phyloP scores from a whole-genome alignment of 1,140 invertebrate genomes.

The Eurosta solidaginis region DNA sequence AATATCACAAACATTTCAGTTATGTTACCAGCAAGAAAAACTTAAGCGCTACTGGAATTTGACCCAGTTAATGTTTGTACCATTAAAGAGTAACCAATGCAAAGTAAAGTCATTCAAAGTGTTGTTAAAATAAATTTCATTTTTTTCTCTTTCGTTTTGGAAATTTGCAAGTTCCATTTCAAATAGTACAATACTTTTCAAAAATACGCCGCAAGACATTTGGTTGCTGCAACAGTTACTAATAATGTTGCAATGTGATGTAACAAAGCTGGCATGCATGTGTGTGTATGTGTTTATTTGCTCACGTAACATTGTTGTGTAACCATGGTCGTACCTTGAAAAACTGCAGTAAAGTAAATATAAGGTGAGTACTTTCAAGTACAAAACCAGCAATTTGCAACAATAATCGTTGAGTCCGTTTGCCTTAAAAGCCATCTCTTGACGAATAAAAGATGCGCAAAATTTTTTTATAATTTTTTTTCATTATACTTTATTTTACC shows the following conservation, averaged over 20 bases:
- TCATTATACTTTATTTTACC: background rate
- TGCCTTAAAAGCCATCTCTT: background rate
- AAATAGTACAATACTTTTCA: background rate
- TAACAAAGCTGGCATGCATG: background rate
- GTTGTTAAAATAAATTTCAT: background rate
- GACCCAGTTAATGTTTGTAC: background rate
- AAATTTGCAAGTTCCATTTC: background rate
- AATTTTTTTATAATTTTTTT: background rate
- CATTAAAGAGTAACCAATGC: background rate
- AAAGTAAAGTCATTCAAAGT: background rate
- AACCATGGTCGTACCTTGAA: background rate
- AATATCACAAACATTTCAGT: background rate
- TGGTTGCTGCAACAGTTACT: background rate
- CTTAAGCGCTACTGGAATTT: background rate
- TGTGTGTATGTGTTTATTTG: too few relatives aligned
- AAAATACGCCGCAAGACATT: slow-evolving; percentile 10
- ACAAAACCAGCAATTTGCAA: background rate
- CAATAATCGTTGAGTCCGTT: too few relatives aligned
- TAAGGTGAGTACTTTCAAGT: background rate
- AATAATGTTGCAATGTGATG: background rate
- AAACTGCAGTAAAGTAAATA: background rate
- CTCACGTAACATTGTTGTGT: background rate
- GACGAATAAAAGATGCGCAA: background rate
- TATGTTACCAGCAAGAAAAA: background rate
- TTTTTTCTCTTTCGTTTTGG: background rate